Conservation (phyloP, 2,888 invertebrate species). For the Synergus itoensis region DNA sequence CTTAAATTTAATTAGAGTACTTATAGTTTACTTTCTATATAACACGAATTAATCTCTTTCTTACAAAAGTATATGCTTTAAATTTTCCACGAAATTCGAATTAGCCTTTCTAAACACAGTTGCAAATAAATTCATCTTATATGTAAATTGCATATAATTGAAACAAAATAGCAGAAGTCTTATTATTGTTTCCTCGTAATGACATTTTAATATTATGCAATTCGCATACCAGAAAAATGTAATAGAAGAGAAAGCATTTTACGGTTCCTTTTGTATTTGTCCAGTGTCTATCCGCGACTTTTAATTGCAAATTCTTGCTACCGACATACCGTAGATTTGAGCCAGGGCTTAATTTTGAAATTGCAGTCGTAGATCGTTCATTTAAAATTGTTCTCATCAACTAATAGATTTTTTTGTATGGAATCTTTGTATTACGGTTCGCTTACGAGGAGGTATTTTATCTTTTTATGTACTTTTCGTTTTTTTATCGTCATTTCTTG, state of each 20-base stretch:
- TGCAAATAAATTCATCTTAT: background rate
- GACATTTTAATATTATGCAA: constrained; percentile 5
- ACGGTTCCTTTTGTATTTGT: background rate
- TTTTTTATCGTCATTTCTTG: background rate
- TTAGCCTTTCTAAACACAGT: background rate
- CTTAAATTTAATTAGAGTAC: background rate
- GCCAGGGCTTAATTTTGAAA: no score
- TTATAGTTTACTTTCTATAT: background rate
- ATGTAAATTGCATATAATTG: constrained; percentile 1
- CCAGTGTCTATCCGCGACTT: background rate
- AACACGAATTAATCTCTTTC: background rate
- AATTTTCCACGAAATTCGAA: background rate
- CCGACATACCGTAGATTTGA: no score
- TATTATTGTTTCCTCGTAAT: constrained; percentile 12
- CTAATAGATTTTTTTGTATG: no score
- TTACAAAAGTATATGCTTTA: background rate
- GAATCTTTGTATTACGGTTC: background rate
- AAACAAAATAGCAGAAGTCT: constrained; percentile 1
- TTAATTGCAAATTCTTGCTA: background rate
- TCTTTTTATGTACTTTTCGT: background rate
- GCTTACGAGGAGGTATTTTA: background rate
- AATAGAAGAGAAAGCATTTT: constrained; percentile 15
- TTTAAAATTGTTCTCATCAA: no score
- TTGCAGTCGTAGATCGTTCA: no score
- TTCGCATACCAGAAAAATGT: background rate